Percentiles rank a stretch among this genome's conserved stretches.
Conservation (phyloP, 2,888 invertebrate genomes). For the Falcaria lacertinaria region DNA sequence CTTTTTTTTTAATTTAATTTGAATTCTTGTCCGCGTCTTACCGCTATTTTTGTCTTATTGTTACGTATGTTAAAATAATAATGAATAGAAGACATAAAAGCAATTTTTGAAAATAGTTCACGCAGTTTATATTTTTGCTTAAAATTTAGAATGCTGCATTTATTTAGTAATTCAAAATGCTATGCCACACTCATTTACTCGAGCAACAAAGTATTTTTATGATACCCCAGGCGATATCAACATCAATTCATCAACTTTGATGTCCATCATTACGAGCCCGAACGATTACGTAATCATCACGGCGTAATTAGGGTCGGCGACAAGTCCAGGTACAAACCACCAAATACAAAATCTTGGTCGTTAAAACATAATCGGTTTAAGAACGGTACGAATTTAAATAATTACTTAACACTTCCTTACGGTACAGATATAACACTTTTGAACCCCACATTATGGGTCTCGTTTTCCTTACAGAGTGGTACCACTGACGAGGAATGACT, state of each 20-base stretch:
- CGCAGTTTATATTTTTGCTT: too few species aligned
- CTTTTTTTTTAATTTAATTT: too few species aligned
- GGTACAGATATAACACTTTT: constrained; percentile 70
- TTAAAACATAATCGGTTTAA: constrained; percentile 40
- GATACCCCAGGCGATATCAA: constrained; percentile 4
- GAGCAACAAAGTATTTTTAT: constrained; percentile 4
- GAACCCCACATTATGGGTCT: constrained; percentile 65
- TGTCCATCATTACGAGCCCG: constrained; percentile 20
- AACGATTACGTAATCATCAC: constrained; percentile 22
- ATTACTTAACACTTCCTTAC: constrained; percentile 69
- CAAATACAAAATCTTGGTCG: constrained; percentile 38
- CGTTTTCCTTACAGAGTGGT: constrained; percentile 49
- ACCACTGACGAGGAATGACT: constrained; percentile 54
- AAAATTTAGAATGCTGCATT: too few species aligned
- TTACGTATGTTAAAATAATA: too few species aligned
- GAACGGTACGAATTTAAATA: constrained; percentile 52
- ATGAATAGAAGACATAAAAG: too few species aligned
- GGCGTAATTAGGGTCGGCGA: constrained; percentile 28
- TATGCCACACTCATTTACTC: constrained; percentile 1
- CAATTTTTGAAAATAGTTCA: too few species aligned
- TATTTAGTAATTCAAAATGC: not conserved
- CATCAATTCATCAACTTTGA: constrained; percentile 10
- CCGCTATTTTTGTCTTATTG: too few species aligned
- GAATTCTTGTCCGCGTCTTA: too few species aligned
- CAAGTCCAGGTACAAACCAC: constrained; percentile 23